Conservation (phyloP, 2,797 vertebrate species). For the Momotus momota region DNA sequence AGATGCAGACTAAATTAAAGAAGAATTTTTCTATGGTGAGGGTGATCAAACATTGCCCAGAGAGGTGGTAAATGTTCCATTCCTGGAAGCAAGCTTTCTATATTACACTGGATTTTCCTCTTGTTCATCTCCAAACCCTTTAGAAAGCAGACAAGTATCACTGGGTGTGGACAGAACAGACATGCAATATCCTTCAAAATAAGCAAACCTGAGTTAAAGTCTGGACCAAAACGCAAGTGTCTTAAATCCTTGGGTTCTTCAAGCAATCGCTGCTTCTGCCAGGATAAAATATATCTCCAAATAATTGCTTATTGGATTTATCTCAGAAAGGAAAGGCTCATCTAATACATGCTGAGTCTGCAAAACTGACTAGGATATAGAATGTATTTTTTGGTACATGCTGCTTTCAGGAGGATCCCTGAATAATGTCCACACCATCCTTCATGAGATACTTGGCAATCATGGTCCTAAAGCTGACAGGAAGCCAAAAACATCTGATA, state of each 20-base stretch:
- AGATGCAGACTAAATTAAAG: neutral
- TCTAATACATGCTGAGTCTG: slow-evolving; percentile 4
- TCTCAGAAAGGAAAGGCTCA: neutral
- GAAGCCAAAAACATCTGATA: neutral
- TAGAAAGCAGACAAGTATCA: neutral
- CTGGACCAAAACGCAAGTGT: neutral
- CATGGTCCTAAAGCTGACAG: neutral
- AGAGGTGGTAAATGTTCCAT: neutral
- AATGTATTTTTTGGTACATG: neutral
- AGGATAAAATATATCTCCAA: neutral
- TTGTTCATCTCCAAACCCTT: neutral
- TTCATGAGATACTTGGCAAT: slow-evolving; percentile 32
- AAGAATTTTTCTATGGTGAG: neutral
- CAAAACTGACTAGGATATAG: neutral
- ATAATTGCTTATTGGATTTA: slow-evolving; percentile 17
- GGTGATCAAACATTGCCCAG: neutral
- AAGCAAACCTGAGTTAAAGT: neutral
- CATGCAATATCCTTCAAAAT: neutral
- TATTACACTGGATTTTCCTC: neutral
- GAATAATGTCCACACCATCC: slow-evolving; percentile 11
- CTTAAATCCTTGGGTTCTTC: neutral
- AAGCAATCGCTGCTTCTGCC: neutral
- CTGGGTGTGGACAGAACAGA: neutral
- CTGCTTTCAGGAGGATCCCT: slow-evolving; percentile 26
- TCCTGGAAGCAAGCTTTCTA: neutral